Base-by-base conservation (phyloP, 1,140 invertebrate genomes). In the Drosophila oshimai region DNA sequence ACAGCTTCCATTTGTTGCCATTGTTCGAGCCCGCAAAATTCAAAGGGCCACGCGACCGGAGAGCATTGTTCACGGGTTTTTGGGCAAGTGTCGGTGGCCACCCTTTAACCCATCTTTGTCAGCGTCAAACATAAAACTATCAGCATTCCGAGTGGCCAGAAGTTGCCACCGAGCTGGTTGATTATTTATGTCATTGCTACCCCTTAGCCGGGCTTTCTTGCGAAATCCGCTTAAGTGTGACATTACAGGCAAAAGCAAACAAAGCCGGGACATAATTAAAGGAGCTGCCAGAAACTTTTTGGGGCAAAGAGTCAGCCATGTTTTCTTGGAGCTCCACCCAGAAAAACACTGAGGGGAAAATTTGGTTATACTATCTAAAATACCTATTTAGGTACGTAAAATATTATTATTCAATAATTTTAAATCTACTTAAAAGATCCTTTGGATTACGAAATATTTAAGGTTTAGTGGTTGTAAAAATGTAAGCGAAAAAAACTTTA, bases 71-170 rank as follows among this genome's bases (percentile, higher is more conserved):
- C 72, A 61, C 80, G 55, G 68, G 74, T 79, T 55, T 55, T 73
- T 83, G 69, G 70, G 39, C 76, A 78, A 84, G 79, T 84, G 78
- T 46, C 29, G 2, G 15, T 22, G 29, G 26, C 33, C 36, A 22
- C 37, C 24, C 31, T 10, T 37, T 26, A 26, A 44, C 33, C 42
- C 58, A 36, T 39, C 51, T 22, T 53, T 70, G 42, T 60, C 70
- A 70, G 64, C 22, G 28, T 34, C 36, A 74, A 78, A 84, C 79
- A 84, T 84, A 86, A 84, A 84, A 84, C 80, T 84, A 84, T 84
- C 80, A 86, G 53, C 79, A 57, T 71, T 65, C 37, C 39, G 47
- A 84, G 61, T 65, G 54, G 70, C 18, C 58, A 60, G 37, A 28
- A 61, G 50, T 42, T 46, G 34, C 28, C 12, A 13, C 45, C 41